Conservation (phyloP, 2,888 invertebrate species). For the Hyposoter didymator region DNA sequence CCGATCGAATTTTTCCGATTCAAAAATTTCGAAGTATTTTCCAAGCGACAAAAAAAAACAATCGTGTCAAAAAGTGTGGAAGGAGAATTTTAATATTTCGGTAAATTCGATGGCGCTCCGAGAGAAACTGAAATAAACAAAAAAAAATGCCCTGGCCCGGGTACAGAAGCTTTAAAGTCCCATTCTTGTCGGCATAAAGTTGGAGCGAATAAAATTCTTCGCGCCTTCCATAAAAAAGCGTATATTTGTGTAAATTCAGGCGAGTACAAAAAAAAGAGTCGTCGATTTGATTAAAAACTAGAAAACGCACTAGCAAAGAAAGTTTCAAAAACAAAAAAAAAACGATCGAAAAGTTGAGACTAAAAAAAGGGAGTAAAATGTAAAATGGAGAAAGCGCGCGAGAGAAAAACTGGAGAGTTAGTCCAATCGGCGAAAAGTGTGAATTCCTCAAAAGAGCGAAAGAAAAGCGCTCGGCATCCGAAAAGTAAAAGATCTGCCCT, state of each 20-base stretch:
- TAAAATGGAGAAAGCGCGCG: background rate
- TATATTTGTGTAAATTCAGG: background rate
- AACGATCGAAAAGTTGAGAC: background rate
- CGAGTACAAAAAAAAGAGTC: conserved; percentile 17
- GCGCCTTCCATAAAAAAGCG: background rate
- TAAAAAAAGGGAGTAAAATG: conserved; percentile 25
- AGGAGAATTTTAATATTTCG: background rate
- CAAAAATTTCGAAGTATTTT: background rate
- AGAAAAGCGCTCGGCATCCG: conserved; percentile 17
- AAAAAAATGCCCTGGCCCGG: background rate
- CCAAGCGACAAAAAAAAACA: background rate
- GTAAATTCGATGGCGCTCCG: background rate
- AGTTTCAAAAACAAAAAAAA: background rate
- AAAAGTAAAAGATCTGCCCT: conserved; percentile 20
- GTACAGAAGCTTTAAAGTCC: conserved; percentile 49
- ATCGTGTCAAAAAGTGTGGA: background rate
- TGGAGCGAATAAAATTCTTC: conserved; percentile 25
- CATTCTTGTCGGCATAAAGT: conserved; percentile 21
- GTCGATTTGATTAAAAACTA: conserved; percentile 54
- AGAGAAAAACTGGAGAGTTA: background rate
- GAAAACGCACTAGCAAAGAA: conserved; percentile 16
- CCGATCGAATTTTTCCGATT: background rate
- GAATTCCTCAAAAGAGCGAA: conserved; percentile 52
- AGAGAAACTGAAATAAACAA: background rate
- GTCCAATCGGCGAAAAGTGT: conserved; percentile 61